Evolutionary conservation across 2,888 invertebrate genomes (phyloP), one percentile per base, ranked within the genome.

Genomic region (Heteropelma amictum): DNA sequence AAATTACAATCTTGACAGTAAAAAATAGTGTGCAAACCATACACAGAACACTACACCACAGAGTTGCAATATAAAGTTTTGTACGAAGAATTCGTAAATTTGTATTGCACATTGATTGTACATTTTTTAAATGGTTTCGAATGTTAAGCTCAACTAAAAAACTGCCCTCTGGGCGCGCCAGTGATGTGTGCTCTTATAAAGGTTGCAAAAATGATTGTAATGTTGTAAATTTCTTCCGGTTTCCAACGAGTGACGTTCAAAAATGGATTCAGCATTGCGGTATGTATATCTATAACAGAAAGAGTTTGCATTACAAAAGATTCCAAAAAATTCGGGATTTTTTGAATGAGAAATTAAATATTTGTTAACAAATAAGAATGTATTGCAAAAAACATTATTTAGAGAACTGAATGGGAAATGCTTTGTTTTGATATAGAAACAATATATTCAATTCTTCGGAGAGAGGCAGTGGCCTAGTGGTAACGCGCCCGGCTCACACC

Each of bases 181-280:
- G 38, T 21, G 35, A 56, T 56, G 35, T 33, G 12, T 56, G 56
- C 35, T 38, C 33, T 33, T 56, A 33, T 56, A 56, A 56, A 56
- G 38, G 38, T n/a, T 56, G 56, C 7, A 33, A 14, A 21, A 35
- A 33, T 14, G 10, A 8, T 12, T 12, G 19, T 21, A 21, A 56
- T 33, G 38, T 38, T 33, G n/a, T n/a, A 56, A 38, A 38, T 3
- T 35, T 56, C 4, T 56, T 56, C 35, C 23, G 56, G 21, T 56
- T 56, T 17, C 56, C 35, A 17, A 21, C 21, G 17, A 38, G 10
- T 28, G 30, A 19, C 38, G 3, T 21, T 28, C 28, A 28, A 35
- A 21, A 56, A 56, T 56, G 38, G 38, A 35, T 56, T 14, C 33
- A 35, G 21, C 33, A 56, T 56, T 35, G 3, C 17, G 56, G 56